Evolutionary conservation across 2,113 vertebrate genomes (phyloP), one percentile per base, ranked within the genome.

Genomic region (Geothlypis trichas): DNA sequence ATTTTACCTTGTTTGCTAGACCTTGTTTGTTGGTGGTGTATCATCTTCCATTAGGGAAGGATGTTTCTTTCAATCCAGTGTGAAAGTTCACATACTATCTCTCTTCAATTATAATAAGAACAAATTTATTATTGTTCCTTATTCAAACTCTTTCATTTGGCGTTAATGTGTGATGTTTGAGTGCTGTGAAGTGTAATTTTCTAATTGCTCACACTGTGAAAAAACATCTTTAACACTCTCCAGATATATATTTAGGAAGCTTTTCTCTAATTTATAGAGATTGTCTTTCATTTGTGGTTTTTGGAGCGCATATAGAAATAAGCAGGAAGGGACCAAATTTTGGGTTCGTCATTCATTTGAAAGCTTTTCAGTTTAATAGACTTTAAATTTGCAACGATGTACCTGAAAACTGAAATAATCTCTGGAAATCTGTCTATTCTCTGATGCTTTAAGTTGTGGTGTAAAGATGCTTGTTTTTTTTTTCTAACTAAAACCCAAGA

Each of bases 201-300:
- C 82, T 93, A 96, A 87, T 94, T 97, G 85, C 66, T 95, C 80
- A 87, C 12, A 26, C 91, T 84, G 65, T 95, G 75, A 94, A 96
- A 95, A 87, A 68, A 9, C 5, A 73, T 94, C 83, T 96, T 97
- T 96, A 96, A 96, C 82, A 71, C 82, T 81, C 77, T 96, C 93
- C 79, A 95, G 59, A 28, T 95, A 85, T 93, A 95, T 87, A 67
- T 95, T 92, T 95, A 95, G 85, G 52, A 66, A 77, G 24, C 12
- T 95, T 84, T 90, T 94, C 75, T 94, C 27, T 47, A 96, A 94
- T 89, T 76, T 90, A 89, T 77, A 14, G 13, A 83, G 15, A 61
- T 63, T 75, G 78, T 46, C 80, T 90, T 93, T 92, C 42, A 82
- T 92, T 91, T 54, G 3, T 94, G 41, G 42, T 93, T 97, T 75